Base-by-base conservation (phyloP, 1,140 invertebrate species). In the Aradophagus sp. region DNA sequence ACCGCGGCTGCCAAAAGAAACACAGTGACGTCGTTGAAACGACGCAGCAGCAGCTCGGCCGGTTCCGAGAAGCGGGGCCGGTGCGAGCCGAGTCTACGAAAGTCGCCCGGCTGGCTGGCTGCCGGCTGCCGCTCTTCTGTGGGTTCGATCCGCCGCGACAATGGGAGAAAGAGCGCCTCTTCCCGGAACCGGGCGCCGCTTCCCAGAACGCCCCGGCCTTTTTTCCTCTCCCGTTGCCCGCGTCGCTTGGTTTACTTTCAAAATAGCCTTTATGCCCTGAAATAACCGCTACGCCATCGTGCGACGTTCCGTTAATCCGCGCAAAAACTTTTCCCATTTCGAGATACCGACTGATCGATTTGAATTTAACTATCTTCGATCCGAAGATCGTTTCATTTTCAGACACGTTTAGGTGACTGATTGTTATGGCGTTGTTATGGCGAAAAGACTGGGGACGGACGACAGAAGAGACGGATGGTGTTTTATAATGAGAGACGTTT, bases 51-150 rank as follows among this genome's bases (percentile, higher is more conserved):
- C 4, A 23, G 34, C 13, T 12, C 10, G 7, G 29, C 31, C 45
- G 36, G 44, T 15, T 32, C 6, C 44, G 55, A 26, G 29, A 23
- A 23, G 20, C 20, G 4, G 4, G 20, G 34, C 15, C 11, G 41
- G 26, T 39, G 45, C 52, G 62, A 55, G 27, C 16, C 41, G 61
- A 55, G 48, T 55, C 61, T 55, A 29, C 59, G 47, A 52, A 23
- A 45, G 61, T 26, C 48, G 61, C 61, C 61, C 41, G 61, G 59
- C 47, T 63, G 58, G 58, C 58, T 61, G 56, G 45, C 47, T 26
- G 45, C 39, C 44, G 55, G 41, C 52, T 56, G 39, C 1, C 29
- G 39, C 12, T 47, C 20, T 44, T 58, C 39, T 38, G 26, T 32
- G 50, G 26, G 48, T 31, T 41, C 34, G 11, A 59, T 61, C 61